Percentiles rank a stretch among this genome's conserved stretches.
Conservation (phyloP, 2,888 invertebrate species). For the Microchrysa polita region DNA sequence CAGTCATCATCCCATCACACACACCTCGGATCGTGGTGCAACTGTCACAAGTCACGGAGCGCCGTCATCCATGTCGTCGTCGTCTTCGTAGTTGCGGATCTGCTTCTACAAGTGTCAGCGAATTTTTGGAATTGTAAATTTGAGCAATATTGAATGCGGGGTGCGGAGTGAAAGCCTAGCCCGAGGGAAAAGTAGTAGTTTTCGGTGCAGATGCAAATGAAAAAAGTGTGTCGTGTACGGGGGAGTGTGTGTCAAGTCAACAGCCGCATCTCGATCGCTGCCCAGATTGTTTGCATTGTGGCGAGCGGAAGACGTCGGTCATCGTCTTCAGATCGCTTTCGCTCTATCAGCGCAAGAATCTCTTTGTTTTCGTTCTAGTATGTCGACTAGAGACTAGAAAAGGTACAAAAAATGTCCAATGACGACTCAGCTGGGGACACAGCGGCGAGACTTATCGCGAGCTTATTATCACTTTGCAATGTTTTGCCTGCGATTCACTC, state of each 20-base stretch:
- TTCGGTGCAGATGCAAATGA: neutral
- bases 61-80: neutral
- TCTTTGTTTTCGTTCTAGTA: constrained; percentile 38
- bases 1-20: neutral
- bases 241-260: constrained; percentile 27
- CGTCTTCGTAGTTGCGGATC: neutral
- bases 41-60: constrained; percentile 17
- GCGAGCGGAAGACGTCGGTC: too few species aligned
- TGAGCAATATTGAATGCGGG: neutral
- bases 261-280: constrained; percentile 12
- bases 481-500: neutral
- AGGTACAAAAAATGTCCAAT: neutral
- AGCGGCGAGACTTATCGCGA: constrained; percentile 12
- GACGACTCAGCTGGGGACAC: neutral
- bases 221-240: constrained; percentile 3
- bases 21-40: constrained; percentile 6
- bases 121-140: neutral
- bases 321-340: neutral
- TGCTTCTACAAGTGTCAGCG: constrained; percentile 40
- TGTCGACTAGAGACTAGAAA: neutral
- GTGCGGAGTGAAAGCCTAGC: neutral
- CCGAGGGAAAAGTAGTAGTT: neutral
- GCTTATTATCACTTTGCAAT: constrained; percentile 12
- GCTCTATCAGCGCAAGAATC: constrained; percentile 34
- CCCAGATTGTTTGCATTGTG: constrained; percentile 25